Percentiles rank a stretch among this genome's conserved stretches.
These are phyloP conservation scores for Nomia melanderi DNA, from an alignment of 1,140 invertebrate genomes.

Conservation along the genomic window DNA sequence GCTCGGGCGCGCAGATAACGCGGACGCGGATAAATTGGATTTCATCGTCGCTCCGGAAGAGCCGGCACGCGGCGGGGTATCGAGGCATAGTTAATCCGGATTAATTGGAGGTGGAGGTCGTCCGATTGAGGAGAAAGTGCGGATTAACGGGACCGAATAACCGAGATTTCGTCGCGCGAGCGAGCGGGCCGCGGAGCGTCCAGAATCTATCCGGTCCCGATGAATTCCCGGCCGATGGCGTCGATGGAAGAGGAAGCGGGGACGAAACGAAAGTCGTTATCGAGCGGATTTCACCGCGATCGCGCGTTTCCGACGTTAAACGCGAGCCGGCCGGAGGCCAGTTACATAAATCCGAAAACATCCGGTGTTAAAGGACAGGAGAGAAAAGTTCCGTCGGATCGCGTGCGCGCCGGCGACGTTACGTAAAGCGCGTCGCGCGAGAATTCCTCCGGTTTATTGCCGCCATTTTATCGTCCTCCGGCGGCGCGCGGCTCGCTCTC, in stretches of 20 bases:
- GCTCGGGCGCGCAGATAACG: background rate
- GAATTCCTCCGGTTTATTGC: background rate
- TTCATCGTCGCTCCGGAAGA: background rate
- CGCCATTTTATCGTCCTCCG: background rate
- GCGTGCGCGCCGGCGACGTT: background rate
- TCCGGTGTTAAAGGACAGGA: background rate
- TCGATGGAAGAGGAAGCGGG: too few species aligned
- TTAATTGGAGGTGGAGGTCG: background rate
- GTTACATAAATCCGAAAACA: conserved; percentile 2
- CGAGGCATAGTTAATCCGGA: background rate
- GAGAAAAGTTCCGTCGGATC: background rate
- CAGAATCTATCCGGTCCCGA: background rate
- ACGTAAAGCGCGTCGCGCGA: background rate
- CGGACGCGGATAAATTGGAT: background rate
- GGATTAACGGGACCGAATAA: background rate
- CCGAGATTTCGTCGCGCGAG: background rate
- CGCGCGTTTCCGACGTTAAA: background rate
- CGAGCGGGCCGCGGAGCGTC: background rate
- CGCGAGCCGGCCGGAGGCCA: background rate
- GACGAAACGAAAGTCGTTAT: background rate
- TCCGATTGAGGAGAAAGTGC: background rate
- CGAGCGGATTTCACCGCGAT: background rate
- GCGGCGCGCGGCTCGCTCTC: too few species aligned
- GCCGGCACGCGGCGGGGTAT: background rate
- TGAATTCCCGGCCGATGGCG: background rate